Conservation (phyloP, 2,797 vertebrate species). For the Pseudotriccus pelzelni region DNA sequence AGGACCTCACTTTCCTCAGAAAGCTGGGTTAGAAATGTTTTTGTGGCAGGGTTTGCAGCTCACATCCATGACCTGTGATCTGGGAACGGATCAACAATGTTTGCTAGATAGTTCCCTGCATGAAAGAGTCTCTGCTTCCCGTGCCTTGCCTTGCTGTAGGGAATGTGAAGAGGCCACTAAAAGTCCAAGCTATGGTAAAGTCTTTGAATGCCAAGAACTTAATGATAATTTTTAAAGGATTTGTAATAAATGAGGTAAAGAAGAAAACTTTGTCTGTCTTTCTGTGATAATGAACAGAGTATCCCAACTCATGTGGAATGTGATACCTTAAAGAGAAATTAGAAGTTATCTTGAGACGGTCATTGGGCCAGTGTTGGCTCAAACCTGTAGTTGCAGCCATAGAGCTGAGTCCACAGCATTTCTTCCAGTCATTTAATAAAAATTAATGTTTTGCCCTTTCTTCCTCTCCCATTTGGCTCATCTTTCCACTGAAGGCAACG, state of each 20-base stretch:
- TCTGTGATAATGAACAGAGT: not conserved
- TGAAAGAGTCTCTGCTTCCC: not conserved
- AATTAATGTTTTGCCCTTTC: not conserved
- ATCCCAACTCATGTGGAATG: rapidly evolving
- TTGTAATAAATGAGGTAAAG: not conserved
- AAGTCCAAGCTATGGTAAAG: not conserved
- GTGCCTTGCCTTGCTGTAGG: not conserved
- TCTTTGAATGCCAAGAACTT: not conserved
- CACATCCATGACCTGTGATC: rapidly evolving
- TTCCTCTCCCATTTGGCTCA: not conserved
- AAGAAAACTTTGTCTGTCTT: not conserved
- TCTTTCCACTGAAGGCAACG: not conserved
- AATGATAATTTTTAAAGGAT: not conserved
- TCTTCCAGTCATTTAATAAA: not conserved
- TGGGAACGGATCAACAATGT: not conserved
- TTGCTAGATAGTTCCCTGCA: not conserved
- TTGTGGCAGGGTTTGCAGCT: not conserved
- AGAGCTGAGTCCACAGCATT: rapidly evolving
- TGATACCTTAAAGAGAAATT: rapidly evolving
- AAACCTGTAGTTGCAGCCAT: not conserved
- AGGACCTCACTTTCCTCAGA: not conserved
- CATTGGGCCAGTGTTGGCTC: not conserved
- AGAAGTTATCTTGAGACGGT: not conserved
- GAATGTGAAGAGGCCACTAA: not conserved
- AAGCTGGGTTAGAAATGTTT: not conserved